These are phyloP conservation scores for Rutpela maculata DNA, from an alignment of 2,888 invertebrate genomes.

Conservation along the genomic window DNA sequence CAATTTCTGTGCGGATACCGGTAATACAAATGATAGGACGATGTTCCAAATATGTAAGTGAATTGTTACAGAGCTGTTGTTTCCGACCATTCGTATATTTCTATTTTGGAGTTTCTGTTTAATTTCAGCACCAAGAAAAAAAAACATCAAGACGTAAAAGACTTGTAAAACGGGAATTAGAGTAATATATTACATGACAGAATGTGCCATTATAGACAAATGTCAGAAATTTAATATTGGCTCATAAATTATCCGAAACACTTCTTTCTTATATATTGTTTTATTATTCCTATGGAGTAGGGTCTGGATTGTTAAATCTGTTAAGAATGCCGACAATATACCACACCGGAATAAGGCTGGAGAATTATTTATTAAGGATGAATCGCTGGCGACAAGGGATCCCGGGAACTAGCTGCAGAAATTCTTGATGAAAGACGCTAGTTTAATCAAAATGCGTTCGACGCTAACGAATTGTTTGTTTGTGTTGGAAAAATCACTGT, in stretches of 20 bases:
- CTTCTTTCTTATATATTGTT: neutral
- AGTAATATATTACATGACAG: neutral
- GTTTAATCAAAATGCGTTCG: neutral
- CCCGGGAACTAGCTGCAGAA: neutral
- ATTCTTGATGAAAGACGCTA: neutral
- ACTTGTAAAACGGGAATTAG: neutral
- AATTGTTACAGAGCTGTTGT: no score
- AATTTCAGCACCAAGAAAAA: neutral
- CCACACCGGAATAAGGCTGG: neutral
- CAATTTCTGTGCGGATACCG: no score
- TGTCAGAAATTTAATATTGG: slow-evolving; percentile 3
- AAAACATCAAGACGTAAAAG: neutral
- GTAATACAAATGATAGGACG: no score
- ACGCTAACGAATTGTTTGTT: slow-evolving; percentile 7
- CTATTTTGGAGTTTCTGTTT: no score
- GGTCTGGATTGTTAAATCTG: neutral
- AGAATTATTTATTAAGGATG: slow-evolving; percentile 7
- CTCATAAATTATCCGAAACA: neutral
- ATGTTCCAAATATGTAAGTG: no score
- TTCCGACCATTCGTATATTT: no score
- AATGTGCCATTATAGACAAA: neutral
- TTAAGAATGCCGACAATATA: slow-evolving; percentile 2
- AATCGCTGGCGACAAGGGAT: neutral
- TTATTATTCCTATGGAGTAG: neutral
- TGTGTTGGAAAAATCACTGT: neutral